Base-by-base conservation (phyloP, 2,113 vertebrate genomes). In the Urocitellus parryii region DNA sequence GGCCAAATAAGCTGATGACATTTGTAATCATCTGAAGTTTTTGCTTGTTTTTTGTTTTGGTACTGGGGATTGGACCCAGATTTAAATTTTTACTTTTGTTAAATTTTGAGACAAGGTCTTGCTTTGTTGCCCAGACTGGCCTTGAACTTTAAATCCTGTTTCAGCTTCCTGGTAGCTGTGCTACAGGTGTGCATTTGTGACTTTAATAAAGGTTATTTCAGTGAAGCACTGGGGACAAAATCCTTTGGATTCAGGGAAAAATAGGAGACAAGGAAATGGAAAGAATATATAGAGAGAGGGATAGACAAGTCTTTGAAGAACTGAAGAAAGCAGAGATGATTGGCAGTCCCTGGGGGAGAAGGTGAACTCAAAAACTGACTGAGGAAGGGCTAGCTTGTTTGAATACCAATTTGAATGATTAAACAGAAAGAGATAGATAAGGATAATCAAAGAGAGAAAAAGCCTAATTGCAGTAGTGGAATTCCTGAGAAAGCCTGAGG, bases 171-270 rank as follows among this genome's bases (percentile, higher is more conserved):
- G 11, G 65, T 34, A 68, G 29, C 32, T 5, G 32, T 13, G 14
- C 13, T 34, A 17, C 32, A 68, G 25, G 65, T 7, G 5, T 68
- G 14, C 65, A 34, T 92, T 73, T 92, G 24, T 72, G 63, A 83
- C 32, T 56, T 72, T 65, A 63, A 37, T 65, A 72, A 65, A 17
- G 70, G 25, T 39, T 73, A 16, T 48, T 48, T 88, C 16, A 68
- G 7, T 86, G 53, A 42, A 82, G 22, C 53, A 67, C 6, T 56
- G 32, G 45, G 16, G 18, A 68, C 22, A 53, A 65, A 90, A 77
- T 73, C 29, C 37, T 94, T 95, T 53, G 63, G 27, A 4, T 39
- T 78, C 27, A 95, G 37, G 32, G 70, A 32, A 90, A 81, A 91
- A 77, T 32, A 65, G 34, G 34, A 82, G 53, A 16, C 12, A 73